Base-by-base conservation (phyloP, 1,140 invertebrate species). In the Bursaphelenchus mucronatus region DNA sequence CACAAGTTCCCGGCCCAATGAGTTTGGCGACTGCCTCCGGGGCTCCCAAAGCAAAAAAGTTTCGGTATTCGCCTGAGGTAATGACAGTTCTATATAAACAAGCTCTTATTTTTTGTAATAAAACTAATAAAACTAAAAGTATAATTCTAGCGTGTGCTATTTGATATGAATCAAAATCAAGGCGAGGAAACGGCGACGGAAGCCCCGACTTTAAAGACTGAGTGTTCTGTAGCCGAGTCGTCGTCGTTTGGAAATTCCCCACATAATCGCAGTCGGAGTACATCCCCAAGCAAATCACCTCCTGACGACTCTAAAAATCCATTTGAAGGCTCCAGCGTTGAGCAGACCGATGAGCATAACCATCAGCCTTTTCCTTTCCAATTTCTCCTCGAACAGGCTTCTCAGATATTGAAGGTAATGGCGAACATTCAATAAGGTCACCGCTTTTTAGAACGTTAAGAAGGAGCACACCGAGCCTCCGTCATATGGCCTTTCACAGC, bases 1-100 rank as follows among this genome's bases (percentile, higher is more conserved):
- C 30, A 4, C 47, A 49, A 30, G 30, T 30, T 30, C 30, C 30
- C 30, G 30, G 51, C 21, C 53, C 67, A 52, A 69, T 69, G 67
- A 69, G 67, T 43, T 58, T 69, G 49, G 67, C 67, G 17, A 46
- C 67, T 8, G 67, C 67, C 40, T 69, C 67, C 17, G 67, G 69
- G 19, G 68, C 56, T 30, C 67, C 67, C 8, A 68, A 69, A 53
- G 67, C 67, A n/a, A 69, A 69, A 44, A 69, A 69, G 49, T 69
- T 69, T 19, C 67, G 67, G 15, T 69, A 52, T 50, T 61, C 67
- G 49, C 30, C 30, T 3, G 30, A 30, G 30, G 30, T 30, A 30
- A 30, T 50, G 15, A 50, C 49, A 3, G 15, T 30, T 5, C 49
- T 50, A 3, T 17, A 15, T 50, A 30, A 50, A 15, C 49, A 17